phyloP scores from a whole-genome alignment of 2,113 vertebrate genomes.

The Bos indicus region DNA sequence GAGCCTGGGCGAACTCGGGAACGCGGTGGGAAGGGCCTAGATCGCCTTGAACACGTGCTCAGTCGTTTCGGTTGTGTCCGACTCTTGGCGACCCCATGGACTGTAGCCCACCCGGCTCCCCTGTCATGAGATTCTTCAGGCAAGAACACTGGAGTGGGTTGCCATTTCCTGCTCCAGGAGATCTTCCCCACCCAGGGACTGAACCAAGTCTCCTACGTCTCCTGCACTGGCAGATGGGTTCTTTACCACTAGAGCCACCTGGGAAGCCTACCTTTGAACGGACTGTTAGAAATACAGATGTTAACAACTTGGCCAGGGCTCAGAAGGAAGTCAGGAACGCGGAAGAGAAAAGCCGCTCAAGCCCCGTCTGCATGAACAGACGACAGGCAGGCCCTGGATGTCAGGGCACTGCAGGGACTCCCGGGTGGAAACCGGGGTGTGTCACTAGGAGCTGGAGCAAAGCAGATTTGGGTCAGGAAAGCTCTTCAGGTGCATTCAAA shows the following conservation, averaged over 20 bases:
- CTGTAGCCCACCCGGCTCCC: background rate
- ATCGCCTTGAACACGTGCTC: background rate
- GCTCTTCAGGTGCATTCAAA: background rate
- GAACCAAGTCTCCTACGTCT: background rate
- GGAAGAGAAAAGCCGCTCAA: background rate
- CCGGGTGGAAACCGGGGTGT: accelerated
- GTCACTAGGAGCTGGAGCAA: accelerated
- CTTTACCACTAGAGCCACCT: background rate
- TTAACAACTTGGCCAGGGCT: too few species aligned
- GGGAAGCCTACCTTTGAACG: background rate
- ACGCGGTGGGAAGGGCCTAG: too few species aligned
- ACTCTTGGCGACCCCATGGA: background rate
- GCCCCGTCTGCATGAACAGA: accelerated
- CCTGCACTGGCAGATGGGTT: background rate
- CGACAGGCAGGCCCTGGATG: accelerated
- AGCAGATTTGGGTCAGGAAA: accelerated
- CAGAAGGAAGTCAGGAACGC: background rate
- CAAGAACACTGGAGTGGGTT: background rate
- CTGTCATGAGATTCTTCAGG: background rate
- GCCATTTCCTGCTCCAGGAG: background rate
- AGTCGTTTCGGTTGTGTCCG: background rate
- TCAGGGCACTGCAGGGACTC: accelerated
- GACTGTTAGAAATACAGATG: background rate
- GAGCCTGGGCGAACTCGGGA: background rate
- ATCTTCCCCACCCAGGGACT: background rate